A percentile compares a stretch with the other conserved stretches of the same genome.
phyloP scores from a whole-genome alignment of 2,797 vertebrate species.

The Anableps anableps region DNA sequence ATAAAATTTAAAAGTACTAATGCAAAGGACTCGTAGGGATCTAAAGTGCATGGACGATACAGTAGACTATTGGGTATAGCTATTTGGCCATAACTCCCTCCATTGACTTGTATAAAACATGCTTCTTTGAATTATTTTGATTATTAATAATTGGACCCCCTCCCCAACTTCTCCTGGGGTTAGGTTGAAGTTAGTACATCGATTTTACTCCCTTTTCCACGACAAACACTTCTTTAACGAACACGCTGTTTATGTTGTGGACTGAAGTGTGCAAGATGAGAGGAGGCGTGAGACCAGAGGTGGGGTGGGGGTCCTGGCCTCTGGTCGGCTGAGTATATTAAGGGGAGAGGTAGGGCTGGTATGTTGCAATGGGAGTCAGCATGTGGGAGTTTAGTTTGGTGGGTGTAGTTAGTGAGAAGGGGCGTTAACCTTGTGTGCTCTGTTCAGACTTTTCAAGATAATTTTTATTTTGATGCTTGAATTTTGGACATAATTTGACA shows the following conservation, averaged over 20 bases:
- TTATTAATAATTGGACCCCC: background rate
- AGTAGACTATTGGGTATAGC: background rate
- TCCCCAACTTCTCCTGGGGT: constrained; percentile 25
- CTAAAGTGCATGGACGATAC: background rate
- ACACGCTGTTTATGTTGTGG: constrained; percentile 63
- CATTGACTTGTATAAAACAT: background rate
- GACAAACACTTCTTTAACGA: constrained; percentile 59
- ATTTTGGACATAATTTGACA: background rate
- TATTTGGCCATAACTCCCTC: too few species aligned
- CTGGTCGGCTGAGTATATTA: background rate
- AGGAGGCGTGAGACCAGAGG: constrained; percentile 3
- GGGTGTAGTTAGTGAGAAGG: constrained; percentile 14
- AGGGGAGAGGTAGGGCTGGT: constrained; percentile 6
- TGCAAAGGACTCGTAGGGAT: background rate
- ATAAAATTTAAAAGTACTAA: background rate
- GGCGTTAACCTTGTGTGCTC: constrained; percentile 8
- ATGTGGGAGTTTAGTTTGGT: background rate
- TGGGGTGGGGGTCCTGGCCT: background rate
- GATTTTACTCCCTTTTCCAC: constrained; percentile 46
- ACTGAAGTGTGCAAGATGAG: constrained; percentile 26
- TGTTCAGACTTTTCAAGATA: background rate
- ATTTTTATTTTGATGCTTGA: background rate
- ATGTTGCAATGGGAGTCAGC: constrained; percentile 8
- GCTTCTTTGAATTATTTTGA: background rate
- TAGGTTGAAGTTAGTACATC: constrained; percentile 47